Conservation (phyloP, 1,140 invertebrate species). For the Drosophila sturtevanti region DNA sequence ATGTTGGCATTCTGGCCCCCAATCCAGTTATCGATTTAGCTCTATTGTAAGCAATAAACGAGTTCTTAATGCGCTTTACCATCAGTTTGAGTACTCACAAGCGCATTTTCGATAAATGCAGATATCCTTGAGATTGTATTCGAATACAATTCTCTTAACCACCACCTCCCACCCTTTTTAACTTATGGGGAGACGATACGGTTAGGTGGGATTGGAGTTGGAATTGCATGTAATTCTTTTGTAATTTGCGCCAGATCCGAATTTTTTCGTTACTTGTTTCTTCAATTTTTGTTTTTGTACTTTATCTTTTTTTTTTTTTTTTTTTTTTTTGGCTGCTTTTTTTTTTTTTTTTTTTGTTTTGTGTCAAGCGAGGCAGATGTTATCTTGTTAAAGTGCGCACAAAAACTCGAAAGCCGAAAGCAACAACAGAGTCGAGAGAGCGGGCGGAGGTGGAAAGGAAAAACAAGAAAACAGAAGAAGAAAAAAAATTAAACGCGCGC, state of each 20-base stretch:
- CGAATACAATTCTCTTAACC: not conserved
- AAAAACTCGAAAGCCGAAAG: conserved; percentile 51
- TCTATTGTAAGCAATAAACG: conserved; percentile 45
- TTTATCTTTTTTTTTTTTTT: conserved; percentile 10
- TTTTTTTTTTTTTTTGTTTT: conserved; percentile 37
- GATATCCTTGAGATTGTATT: conserved; percentile 23
- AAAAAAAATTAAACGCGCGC: conserved; percentile 12
- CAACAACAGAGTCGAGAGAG: conserved; percentile 30
- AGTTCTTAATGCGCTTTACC: conserved; percentile 49
- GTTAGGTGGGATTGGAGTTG: too few species aligned
- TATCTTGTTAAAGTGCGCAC: conserved; percentile 66
- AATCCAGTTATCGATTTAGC: not conserved
- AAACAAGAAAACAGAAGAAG: conserved; percentile 26
- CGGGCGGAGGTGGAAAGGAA: not conserved
- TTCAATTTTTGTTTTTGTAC: not conserved
- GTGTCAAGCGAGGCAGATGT: conserved; percentile 65
- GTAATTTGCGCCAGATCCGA: conserved; percentile 50
- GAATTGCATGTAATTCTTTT: conserved; percentile 54
- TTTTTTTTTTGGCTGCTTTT: conserved; percentile 13
- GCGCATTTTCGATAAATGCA: conserved; percentile 34
- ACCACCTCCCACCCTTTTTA: too few species aligned
- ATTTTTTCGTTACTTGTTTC: conserved; percentile 1
- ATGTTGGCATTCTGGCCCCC: conserved; percentile 1
- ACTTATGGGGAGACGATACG: too few species aligned
- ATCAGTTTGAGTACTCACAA: conserved; percentile 18